Evolutionary conservation across 2,113 vertebrate genomes (phyloP).

Genomic region (Vombatus ursinus): DNA sequence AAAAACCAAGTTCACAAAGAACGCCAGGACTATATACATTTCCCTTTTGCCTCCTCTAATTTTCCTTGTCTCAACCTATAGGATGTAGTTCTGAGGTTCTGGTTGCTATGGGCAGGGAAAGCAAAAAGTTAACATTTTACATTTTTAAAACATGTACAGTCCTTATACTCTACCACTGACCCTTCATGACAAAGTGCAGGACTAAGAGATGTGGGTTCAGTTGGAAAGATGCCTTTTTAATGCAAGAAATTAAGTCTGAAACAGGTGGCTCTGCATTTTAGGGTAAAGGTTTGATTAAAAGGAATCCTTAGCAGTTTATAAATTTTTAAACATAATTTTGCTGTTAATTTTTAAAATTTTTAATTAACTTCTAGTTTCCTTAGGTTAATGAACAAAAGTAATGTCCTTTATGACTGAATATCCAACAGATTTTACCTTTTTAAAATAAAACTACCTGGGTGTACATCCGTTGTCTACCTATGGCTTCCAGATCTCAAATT

Average conservation of each 20-base stretch:
- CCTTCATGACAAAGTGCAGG: background rate
- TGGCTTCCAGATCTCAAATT: background rate
- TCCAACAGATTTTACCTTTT: background rate
- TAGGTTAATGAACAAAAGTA: background rate
- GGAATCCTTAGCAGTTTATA: background rate
- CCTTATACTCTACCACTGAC: no score
- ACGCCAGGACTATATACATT: background rate
- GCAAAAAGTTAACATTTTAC: background rate
- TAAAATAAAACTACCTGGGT: background rate
- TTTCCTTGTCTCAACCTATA: background rate
- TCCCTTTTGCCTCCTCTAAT: background rate
- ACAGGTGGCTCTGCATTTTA: background rate
- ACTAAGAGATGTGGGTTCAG: background rate
- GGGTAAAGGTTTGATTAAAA: background rate
- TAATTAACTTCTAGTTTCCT: no score
- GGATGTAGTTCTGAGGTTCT: background rate
- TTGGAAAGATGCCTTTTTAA: background rate
- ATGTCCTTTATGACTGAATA: no score
- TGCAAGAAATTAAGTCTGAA: background rate
- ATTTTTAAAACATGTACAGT: background rate
- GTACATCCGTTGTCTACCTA: background rate
- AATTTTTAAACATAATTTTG: background rate
- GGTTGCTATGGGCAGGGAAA: background rate
- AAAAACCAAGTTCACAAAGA: background rate
- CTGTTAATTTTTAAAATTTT: background rate